These are phyloP conservation scores for Dreissena rostriformis DNA, from an alignment of 1,140 invertebrate genomes.

Conservation along the genomic window DNA sequence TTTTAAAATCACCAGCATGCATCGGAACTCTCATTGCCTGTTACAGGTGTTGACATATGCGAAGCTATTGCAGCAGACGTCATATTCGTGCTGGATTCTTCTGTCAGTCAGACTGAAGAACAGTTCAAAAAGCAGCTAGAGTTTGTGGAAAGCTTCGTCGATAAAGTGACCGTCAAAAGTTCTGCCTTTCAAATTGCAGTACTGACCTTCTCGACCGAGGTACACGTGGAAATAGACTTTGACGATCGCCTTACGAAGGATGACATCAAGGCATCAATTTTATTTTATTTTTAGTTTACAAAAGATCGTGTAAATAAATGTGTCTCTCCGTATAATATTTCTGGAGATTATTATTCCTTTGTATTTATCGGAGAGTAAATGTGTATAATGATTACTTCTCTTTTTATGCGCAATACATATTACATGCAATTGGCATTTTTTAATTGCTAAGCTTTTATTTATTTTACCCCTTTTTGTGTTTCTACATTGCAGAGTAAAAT, in stretches of 20 bases:
- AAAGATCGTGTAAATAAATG: too few relatives aligned
- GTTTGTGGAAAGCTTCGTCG: constrained; percentile 45
- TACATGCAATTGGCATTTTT: too few relatives aligned
- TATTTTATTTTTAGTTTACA: background rate
- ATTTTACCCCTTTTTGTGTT: background rate
- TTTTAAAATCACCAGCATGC: too few relatives aligned
- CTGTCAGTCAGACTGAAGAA: constrained; percentile 38
- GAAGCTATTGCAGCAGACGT: constrained; percentile 59
- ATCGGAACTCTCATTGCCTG: too few relatives aligned
- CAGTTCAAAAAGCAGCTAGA: constrained; percentile 45
- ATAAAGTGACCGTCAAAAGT: constrained; percentile 3
- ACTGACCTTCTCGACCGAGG: constrained; percentile 25
- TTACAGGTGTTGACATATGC: too few relatives aligned
- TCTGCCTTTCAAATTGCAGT: constrained; percentile 26
- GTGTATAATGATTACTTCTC: too few relatives aligned
- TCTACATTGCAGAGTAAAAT: background rate
- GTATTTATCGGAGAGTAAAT: too few relatives aligned
- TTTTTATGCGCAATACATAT: too few relatives aligned
- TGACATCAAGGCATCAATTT: background rate
- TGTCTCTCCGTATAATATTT: too few relatives aligned
- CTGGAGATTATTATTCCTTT: too few relatives aligned
- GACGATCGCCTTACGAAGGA: background rate
- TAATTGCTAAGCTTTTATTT: too few relatives aligned
- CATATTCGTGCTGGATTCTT: constrained; percentile 56
- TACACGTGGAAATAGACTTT: constrained; percentile 10